Percentiles rank a stretch among this genome's conserved stretches.
Conservation (phyloP, 2,113 vertebrate species). For the Anseranas semipalmata region DNA sequence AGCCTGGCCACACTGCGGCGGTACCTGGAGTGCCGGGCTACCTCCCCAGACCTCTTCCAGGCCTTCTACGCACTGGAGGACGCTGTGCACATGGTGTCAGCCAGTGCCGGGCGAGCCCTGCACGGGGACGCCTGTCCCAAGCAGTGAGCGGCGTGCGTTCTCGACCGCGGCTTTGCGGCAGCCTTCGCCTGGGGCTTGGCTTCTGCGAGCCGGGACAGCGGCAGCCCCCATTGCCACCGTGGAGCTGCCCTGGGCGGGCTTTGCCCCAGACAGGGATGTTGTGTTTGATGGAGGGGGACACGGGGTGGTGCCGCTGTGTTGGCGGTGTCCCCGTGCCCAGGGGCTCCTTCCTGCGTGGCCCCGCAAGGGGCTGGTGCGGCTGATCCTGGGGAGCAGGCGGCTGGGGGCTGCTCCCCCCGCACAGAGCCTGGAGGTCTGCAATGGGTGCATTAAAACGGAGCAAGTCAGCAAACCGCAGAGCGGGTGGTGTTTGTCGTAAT, state of each 20-base stretch:
- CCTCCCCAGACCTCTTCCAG: background rate
- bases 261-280: background rate
- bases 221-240: background rate
- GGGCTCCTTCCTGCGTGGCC: background rate
- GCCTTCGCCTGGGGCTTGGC: background rate
- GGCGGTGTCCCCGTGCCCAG: fast-evolving
- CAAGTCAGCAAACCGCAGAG: background rate
- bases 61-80: slow-evolving; percentile 65
- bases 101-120: fast-evolving
- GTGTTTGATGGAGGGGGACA: background rate
- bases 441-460: background rate
- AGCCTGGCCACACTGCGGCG: slow-evolving; percentile 61
- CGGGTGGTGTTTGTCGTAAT: background rate
- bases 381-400: no score
- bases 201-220: background rate
- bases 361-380: no score
- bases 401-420: background rate
- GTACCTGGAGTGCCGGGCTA: slow-evolving; percentile 60
- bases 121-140: fast-evolving
- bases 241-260: background rate
- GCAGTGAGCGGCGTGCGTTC: background rate
- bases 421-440: background rate
- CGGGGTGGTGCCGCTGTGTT: background rate
- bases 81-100: background rate
- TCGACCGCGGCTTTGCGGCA: no score